These are phyloP conservation scores for Gymnocephalus cernua DNA, from an alignment of 2,113 vertebrate species.

Conservation along the genomic window DNA sequence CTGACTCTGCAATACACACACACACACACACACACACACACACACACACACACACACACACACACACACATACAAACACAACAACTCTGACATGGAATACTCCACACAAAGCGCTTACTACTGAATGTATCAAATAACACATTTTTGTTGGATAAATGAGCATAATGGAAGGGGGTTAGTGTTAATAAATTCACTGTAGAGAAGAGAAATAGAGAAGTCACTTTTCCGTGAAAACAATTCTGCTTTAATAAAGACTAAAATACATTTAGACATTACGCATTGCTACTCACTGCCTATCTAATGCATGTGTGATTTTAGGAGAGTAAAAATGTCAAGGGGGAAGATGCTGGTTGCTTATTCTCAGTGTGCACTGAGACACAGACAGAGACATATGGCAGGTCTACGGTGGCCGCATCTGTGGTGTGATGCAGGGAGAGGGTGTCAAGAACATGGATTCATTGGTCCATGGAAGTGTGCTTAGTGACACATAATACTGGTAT, in stretches of 20 bases:
- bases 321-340: background rate
- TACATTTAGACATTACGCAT: background rate
- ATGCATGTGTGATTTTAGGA: conserved; percentile 2
- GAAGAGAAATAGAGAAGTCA: background rate
- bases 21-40: conserved; percentile 4
- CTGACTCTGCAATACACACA: conserved; percentile 33
- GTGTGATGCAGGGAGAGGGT: conserved; percentile 41
- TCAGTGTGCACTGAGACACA: conserved; percentile 36
- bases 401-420: conserved; percentile 40
- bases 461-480: conserved; percentile 61
- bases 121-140: conserved; percentile 48
- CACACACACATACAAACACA: conserved; percentile 4
- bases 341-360: conserved; percentile 36
- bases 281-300: conserved; percentile 2
- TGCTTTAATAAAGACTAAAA: conserved; percentile 7
- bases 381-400: conserved; percentile 57
- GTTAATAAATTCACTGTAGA: background rate
- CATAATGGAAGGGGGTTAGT: conserved; percentile 11
- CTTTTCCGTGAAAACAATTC: background rate
- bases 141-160: conserved; percentile 13
- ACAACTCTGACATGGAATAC: conserved; percentile 20
- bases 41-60: conserved; percentile 6
- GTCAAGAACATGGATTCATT: conserved; percentile 55
- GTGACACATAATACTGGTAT: conserved; percentile 67
- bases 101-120: conserved; percentile 7